phyloP scores from a whole-genome alignment of 2,113 vertebrate genomes.

The Silurus asotus region DNA sequence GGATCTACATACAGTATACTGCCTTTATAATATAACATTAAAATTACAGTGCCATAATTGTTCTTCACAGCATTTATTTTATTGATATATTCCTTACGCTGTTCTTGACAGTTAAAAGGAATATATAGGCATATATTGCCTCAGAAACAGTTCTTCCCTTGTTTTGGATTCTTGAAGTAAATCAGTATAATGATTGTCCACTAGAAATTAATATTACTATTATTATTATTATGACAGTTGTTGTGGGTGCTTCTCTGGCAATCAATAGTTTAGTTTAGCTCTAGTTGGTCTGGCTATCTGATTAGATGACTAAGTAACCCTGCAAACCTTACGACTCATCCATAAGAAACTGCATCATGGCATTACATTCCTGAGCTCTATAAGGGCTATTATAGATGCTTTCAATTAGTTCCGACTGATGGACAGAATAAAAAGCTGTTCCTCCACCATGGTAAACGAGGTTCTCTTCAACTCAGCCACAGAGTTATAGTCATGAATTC shows the following conservation, averaged over 20 bases:
- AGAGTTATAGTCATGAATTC: not conserved
- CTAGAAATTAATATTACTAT: not conserved
- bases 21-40: not conserved
- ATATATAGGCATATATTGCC: not conserved
- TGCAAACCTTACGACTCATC: not conserved
- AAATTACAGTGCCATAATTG: not conserved
- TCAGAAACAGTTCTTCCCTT: not conserved
- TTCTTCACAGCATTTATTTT: not conserved
- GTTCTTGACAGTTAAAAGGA: not conserved
- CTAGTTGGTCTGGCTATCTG: not conserved
- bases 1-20: not conserved
- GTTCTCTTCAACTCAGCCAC: slow-evolving; percentile 2
- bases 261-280: not conserved
- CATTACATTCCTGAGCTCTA: not conserved
- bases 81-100: not conserved
- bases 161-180: not conserved
- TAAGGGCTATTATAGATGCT: not conserved
- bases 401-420: not conserved
- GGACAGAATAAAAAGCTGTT: not conserved
- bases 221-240: not conserved
- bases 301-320: not conserved
- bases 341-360: not conserved
- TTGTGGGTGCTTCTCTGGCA: not conserved
- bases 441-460: not conserved
- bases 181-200: not conserved